phyloP scores from a whole-genome alignment of 1,140 invertebrate genomes.

The Homalodisca vitripennis region DNA sequence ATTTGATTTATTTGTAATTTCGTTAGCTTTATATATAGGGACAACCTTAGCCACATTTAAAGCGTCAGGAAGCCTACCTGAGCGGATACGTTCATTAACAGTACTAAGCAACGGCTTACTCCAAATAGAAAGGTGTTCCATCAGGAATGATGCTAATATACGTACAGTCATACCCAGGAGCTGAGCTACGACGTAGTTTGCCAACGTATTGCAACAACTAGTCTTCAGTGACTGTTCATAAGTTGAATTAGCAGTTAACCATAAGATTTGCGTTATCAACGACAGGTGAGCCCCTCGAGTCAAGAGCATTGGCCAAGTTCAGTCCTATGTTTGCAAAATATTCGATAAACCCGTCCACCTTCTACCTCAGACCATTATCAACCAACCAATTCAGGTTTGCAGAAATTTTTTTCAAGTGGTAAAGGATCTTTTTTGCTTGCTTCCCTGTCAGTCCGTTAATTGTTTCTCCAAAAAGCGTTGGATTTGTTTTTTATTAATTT shows the following conservation, averaged over 20 bases:
- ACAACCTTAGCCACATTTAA: slow-evolving; percentile 23
- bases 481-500: not conserved
- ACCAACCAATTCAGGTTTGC: not conserved
- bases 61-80: slow-evolving; percentile 2
- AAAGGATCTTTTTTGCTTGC: not conserved
- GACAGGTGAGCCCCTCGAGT: not conserved
- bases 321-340: not conserved
- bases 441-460: not conserved
- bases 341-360: not conserved
- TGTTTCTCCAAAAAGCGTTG: not conserved
- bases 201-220: not conserved
- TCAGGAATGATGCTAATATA: slow-evolving; percentile 1
- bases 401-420: not conserved
- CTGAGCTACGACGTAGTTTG: slow-evolving; percentile 1
- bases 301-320: not conserved
- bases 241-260: not conserved
- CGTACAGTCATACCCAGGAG: slow-evolving; percentile 6
- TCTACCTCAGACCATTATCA: not conserved
- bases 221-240: not conserved
- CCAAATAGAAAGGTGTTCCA: not conserved
- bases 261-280: not conserved
- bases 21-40: not conserved
- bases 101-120: not conserved
- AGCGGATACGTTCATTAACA: not conserved
- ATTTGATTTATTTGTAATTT: not conserved